Base-by-base conservation (phyloP, 2,113 vertebrate species). In the Esox niger region DNA sequence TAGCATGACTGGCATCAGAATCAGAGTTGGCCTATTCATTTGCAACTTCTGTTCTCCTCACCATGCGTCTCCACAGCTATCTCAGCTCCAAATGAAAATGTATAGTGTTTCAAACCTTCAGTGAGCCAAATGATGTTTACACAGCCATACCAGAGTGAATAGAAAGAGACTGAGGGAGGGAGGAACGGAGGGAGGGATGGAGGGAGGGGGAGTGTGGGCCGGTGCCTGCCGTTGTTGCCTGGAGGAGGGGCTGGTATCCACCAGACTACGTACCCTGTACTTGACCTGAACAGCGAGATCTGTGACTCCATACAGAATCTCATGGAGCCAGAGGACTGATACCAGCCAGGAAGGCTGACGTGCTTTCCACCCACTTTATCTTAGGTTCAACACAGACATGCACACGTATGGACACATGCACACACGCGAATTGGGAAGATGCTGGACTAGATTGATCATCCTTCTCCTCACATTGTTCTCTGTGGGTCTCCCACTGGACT, bases 51-150 rank as follows among this genome's bases (percentile, higher is more conserved):
- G n/a, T n/a, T n/a, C n/a, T n/a, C n/a, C n/a, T n/a, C n/a, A n/a
- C n/a, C n/a, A n/a, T n/a, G n/a, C n/a, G n/a, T n/a, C n/a, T n/a
- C n/a, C 72, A 82, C 78, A 84, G 88, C 88, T 79, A 86, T 89
- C 87, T 88, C 82, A 90, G 83, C 84, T 83, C 74, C 75, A 91
- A 88, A 93, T 92, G 86, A 91, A 91, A 93, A 90, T 89, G 86
- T 89, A 91, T 89, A 78, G 75, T 63, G 75, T 82, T 90, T 86
- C 80, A 78, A 90, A 80, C 78, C 88, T 78, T 88, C 78, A 84
- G 56, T 27, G 74, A 76, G 87, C 86, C 90, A 89, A 89, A 90
- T 69, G 81, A 88, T 95, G 94, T 94, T 95, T 94, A 93, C 84
- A 90, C 91, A 94, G 92, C 92, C 94, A 93, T 91, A 91, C 88